These are phyloP conservation scores for Pimpla rufipes DNA, from an alignment of 2,888 invertebrate species.

Conservation along the genomic window DNA sequence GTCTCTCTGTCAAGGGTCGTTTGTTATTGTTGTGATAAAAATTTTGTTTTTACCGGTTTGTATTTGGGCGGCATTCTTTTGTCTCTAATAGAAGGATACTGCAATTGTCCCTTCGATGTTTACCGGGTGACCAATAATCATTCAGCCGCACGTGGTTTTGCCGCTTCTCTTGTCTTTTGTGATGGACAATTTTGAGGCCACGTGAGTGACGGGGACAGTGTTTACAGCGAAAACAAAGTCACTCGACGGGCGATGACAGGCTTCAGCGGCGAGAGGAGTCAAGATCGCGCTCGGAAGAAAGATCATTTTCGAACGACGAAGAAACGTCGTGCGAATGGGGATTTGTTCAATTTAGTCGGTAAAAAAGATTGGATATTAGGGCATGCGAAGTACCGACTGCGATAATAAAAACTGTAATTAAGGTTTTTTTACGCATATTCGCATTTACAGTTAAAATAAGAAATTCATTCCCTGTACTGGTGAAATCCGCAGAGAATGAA, in stretches of 20 bases:
- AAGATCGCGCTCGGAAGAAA: not conserved
- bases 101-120: not conserved
- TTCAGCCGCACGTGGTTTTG: not conserved
- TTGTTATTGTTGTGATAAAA: not conserved
- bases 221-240: slow-evolving; percentile 1
- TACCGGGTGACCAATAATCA: not conserved
- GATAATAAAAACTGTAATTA: too few species aligned
- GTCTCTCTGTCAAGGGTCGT: not conserved
- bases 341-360: not conserved
- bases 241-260: not conserved
- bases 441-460: too few species aligned
- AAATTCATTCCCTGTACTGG: too few species aligned
- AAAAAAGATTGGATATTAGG: not conserved
- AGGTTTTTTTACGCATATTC: too few species aligned
- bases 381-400: too few species aligned
- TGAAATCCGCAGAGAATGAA: too few species aligned
- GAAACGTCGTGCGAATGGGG: not conserved
- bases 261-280: not conserved
- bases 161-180: not conserved
- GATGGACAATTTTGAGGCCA: slow-evolving; percentile 8
- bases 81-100: not conserved
- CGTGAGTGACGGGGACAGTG: not conserved
- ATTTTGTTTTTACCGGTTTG: slow-evolving; percentile 54
- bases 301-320: not conserved
- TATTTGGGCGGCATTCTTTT: slow-evolving; percentile 62